Base-by-base conservation (phyloP, 2,888 invertebrate genomes). In the Bugula neritina region DNA sequence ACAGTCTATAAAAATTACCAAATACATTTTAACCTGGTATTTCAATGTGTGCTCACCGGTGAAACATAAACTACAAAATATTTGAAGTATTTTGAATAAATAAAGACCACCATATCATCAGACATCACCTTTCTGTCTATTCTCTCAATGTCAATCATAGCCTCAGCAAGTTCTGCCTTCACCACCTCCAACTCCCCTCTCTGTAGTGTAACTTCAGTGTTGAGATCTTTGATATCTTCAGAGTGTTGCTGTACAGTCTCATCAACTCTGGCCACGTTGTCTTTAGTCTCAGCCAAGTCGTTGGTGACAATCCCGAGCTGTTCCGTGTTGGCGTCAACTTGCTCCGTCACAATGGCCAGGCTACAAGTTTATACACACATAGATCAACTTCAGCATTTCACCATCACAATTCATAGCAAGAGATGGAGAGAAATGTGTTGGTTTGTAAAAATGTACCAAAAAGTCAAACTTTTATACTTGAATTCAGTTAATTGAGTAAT, bases 121-220 rank as follows among this genome's bases (percentile, higher is more conserved):
- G n/a, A n/a, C n/a, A n/a, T 29, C 5, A 63, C 63, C 63, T 63
- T 63, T 63, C 63, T 63, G 31, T 63, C 63, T 25, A 63, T 63
- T 63, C 63, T 25, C 31, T 63, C 63, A 13, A 63, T 27, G 10
- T 63, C 63, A 31, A 63, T 63, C 13, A 63, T 63, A 29, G 63
- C 63, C 31, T 63, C 63, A 31, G 63, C 63, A 3, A 63, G 27
- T n/a, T 63, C 63, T 34, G 63, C 63, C 27, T 63, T 63, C 2
- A 63, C 34, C 10, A 63, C 31, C 31, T 31, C 31, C 34, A 63
- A 5, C 3, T 27, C 10, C 63, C 31, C 29, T 63, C n/a, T 34
- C 17, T 29, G 29, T 63, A 17, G 27, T 63, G 5, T 31, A 3
- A 63, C 63, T 25, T 63, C 34, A 13, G 17, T 5, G 27, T 2